Evolutionary conservation across 2,113 vertebrate genomes (phyloP), one percentile per base, ranked within the genome.

Genomic region (Oxygymnocypris stewartii): DNA sequence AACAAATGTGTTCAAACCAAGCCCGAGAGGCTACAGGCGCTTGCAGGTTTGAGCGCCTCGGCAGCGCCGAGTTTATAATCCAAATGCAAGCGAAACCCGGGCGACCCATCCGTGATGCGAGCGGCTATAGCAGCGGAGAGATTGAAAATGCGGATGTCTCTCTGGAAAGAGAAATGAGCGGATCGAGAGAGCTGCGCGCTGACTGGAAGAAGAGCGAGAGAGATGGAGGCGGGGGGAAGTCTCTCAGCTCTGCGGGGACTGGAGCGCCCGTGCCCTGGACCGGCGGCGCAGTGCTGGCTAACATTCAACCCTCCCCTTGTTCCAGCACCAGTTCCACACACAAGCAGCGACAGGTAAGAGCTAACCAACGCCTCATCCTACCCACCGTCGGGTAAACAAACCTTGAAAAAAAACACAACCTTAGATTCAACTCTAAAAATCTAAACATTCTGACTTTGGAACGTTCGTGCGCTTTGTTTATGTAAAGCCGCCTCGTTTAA

Each of bases 221-320:
- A 95, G 95, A 97, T 96, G 96, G 96, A 97, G 96, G 96, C 96
- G 95, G 96, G 97, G 96, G 96, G 96, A 96, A 89, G 96, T 95
- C 86, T 95, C 95, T 93, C 94, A 96, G 95, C 96, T 96, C 95
- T 96, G 96, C 96, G 96, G 96, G 96, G 96, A 96, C 95, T 95
- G 95, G 94, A 95, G 92, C 92, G 93, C 94, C 92, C 92, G 94
- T 95, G 96, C 96, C 96, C 96, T 93, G 96, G 96, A 97, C 96
- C 96, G 96, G 96, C 96, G 95, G 97, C 96, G 96, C 96, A 96
- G 96, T 96, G 95, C 97, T 97, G 97, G 97, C 97, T 95, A 91
- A 95, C 95, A 96, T 96, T 98, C 96, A 97, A 97, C 95, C 94
- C 96, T 95, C 92, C 95, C 96, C 96, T 96, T 95, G 93, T 94